phyloP scores from a whole-genome alignment of 2,797 vertebrate genomes.

The Parauchenoglanis ngamensis region DNA sequence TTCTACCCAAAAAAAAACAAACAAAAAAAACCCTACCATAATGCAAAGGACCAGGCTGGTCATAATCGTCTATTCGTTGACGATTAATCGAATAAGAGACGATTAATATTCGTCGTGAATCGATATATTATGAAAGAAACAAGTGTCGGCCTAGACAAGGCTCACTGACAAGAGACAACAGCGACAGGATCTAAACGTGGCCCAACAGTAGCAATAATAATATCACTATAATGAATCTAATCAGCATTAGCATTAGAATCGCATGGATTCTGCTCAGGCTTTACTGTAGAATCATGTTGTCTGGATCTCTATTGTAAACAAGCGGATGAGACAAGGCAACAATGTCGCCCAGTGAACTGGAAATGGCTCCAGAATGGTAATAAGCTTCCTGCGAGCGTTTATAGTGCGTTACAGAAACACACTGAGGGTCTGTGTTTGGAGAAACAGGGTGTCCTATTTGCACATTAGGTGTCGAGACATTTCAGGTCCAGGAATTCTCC shows the following conservation, averaged over 20 bases:
- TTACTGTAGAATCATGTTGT: background rate
- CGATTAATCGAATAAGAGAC: constrained; percentile 3
- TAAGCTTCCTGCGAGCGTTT: background rate
- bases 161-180: constrained; percentile 18
- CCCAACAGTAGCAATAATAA: background rate
- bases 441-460: background rate
- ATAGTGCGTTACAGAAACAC: background rate
- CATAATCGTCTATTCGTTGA: background rate
- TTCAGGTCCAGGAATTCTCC: background rate
- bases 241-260: background rate
- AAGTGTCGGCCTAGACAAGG: constrained; percentile 12
- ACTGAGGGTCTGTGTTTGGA: background rate
- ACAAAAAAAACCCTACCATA: too few relatives aligned
- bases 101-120: background rate
- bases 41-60: background rate
- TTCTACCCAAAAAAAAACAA: background rate
- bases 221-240: background rate
- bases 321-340: constrained; percentile 15
- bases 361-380: constrained; percentile 26
- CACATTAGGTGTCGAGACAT: background rate
- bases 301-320: constrained; percentile 24
- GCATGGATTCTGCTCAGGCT: background rate
- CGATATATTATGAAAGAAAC: background rate
- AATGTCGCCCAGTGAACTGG: constrained; percentile 17
- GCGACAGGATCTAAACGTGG: constrained; percentile 20